Percentiles rank a stretch among this genome's conserved stretches.
Conservation (phyloP, 2,888 invertebrate species). For the Julus scanicus region DNA sequence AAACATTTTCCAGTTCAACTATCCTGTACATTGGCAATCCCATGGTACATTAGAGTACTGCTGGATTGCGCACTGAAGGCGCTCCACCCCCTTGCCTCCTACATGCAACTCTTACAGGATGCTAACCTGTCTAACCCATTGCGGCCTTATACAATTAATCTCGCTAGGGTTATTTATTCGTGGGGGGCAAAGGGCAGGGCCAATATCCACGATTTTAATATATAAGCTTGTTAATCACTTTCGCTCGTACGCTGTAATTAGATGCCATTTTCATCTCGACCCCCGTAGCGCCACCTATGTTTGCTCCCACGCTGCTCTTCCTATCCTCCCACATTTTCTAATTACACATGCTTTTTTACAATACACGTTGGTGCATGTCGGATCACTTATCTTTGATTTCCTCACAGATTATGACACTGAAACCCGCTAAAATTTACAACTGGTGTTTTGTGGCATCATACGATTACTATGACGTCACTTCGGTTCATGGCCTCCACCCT, state of each 20-base stretch:
- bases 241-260: neutral
- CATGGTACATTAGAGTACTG: neutral
- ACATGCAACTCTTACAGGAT: neutral
- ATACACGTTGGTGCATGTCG: neutral
- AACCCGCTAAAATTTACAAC: neutral
- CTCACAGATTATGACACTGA: neutral
- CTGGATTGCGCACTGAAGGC: neutral
- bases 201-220: neutral
- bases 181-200: conserved; percentile 33
- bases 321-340: neutral
- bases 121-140: neutral
- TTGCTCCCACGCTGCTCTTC: conserved; percentile 22
- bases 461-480: neutral
- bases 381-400: neutral
- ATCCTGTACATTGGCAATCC: neutral
- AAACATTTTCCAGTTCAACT: no score
- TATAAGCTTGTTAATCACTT: neutral
- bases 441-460: neutral
- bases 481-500: neutral
- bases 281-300: conserved; percentile 25
- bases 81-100: neutral
- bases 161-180: neutral
- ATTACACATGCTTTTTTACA: no score
- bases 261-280: neutral
- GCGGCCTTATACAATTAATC: neutral